Evolutionary conservation across 2,888 invertebrate genomes (phyloP).

Genomic region (Clanis bilineata): DNA sequence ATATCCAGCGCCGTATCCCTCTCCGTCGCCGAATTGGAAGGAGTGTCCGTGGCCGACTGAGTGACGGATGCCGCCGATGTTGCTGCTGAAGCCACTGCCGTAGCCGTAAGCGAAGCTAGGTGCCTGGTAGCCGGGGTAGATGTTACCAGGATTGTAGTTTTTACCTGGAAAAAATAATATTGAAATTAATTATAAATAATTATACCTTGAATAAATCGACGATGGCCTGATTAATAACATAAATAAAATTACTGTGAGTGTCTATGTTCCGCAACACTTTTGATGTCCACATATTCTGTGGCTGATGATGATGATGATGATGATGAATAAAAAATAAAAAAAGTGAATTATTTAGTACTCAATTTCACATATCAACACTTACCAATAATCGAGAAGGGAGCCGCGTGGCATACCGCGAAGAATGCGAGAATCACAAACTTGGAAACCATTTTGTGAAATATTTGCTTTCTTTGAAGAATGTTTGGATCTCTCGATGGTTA

Average conservation of each 20-base stretch:
- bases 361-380: conserved; percentile 23
- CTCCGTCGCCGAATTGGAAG: conserved; percentile 58
- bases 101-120: conserved; percentile 67
- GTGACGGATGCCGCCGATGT: conserved; percentile 68
- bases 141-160: conserved; percentile 14
- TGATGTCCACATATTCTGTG: too few relatives aligned
- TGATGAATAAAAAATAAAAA: background rate
- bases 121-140: conserved; percentile 51
- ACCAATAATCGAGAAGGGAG: conserved; percentile 26
- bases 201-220: background rate
- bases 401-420: conserved; percentile 44
- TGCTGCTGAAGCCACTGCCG: conserved; percentile 69
- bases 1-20: conserved; percentile 59
- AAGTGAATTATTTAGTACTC: background rate
- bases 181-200: too few relatives aligned
- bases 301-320: too few relatives aligned
- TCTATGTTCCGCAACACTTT: too few relatives aligned
- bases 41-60: conserved; percentile 61
- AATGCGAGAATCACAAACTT: conserved; percentile 56
- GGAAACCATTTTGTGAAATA: conserved; percentile 49
- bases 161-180: conserved; percentile 21
- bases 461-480: conserved; percentile 23
- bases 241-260: too few relatives aligned
- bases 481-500: conserved; percentile 55
- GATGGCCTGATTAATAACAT: too few relatives aligned